phyloP scores from a whole-genome alignment of 1,140 invertebrate species.

The Anastatus disparis region DNA sequence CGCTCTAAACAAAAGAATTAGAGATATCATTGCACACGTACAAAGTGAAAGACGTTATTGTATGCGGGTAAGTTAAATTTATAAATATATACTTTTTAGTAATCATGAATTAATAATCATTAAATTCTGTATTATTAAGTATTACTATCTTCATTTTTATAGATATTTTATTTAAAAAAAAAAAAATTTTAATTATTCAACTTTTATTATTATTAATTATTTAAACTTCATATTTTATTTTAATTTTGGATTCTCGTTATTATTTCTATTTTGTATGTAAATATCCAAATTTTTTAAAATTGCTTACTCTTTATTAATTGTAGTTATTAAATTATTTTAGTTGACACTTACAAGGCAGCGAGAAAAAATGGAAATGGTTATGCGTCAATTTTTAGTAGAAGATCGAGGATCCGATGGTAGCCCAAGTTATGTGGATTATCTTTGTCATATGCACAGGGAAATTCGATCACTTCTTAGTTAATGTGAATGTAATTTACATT shows the following conservation, averaged over 20 bases:
- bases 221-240: too few relatives aligned
- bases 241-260: too few relatives aligned
- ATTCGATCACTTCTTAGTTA: slow-evolving; percentile 86
- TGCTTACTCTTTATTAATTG: neutral
- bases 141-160: too few relatives aligned
- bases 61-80: slow-evolving; percentile 81
- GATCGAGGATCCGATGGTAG: slow-evolving; percentile 90
- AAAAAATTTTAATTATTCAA: too few relatives aligned
- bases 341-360: slow-evolving; percentile 91
- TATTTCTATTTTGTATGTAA: slow-evolving; percentile 89
- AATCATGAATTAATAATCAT: too few relatives aligned
- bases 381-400: slow-evolving; percentile 96
- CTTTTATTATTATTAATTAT: too few relatives aligned
- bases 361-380: slow-evolving; percentile 94
- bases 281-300: slow-evolving; percentile 68
- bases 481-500: slow-evolving; percentile 45
- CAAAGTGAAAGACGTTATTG: slow-evolving; percentile 77
- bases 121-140: too few relatives aligned
- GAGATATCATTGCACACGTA: slow-evolving; percentile 77
- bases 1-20: slow-evolving; percentile 78
- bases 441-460: slow-evolving; percentile 99
- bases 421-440: slow-evolving; percentile 95
- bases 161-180: too few relatives aligned
- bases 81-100: too few relatives aligned
- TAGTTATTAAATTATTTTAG: slow-evolving; percentile 68